Percentiles rank a stretch among this genome's conserved stretches.
Evolutionary conservation across 1,140 invertebrate species (phyloP).

Genomic region (Neodiprion pinetum): DNA sequence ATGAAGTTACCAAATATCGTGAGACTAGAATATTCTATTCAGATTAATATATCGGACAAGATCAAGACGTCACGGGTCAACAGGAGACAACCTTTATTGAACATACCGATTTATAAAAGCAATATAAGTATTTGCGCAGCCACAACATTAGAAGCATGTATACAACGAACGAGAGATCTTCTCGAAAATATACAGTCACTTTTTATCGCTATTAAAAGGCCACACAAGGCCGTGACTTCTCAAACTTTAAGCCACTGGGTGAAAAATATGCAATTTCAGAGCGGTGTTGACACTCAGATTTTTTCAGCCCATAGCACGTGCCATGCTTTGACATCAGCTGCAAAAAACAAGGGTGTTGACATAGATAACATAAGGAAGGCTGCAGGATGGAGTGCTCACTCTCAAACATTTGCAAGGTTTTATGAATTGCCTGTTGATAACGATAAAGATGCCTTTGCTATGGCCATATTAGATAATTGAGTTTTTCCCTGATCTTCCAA

Average conservation of each 20-base stretch:
- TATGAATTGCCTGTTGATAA: not conserved
- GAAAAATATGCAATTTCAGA: not conserved
- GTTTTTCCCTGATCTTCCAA: no score
- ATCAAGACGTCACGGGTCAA: constrained; percentile 3
- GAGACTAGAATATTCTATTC: not conserved
- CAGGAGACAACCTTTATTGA: constrained; percentile 2
- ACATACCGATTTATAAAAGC: not conserved
- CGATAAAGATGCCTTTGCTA: no score
- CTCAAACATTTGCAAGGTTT: constrained; percentile 17
- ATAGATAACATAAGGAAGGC: constrained; percentile 9
- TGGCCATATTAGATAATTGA: no score
- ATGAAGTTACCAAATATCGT: not conserved
- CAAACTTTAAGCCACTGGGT: constrained; percentile 19
- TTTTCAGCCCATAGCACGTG: constrained; percentile 15
- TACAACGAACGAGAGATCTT: constrained; percentile 13
- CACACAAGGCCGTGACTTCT: constrained; percentile 6
- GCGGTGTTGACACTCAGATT: constrained; percentile 11
- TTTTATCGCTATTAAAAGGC: constrained; percentile 18
- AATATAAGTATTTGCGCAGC: constrained; percentile 20
- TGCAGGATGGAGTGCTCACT: constrained; percentile 18
- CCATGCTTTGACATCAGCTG: constrained; percentile 14
- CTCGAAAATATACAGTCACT: not conserved
- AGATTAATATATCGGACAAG: constrained; percentile 8
- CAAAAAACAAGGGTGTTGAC: not conserved
- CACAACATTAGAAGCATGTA: constrained; percentile 13